Evolutionary conservation across 2,797 vertebrate species (phyloP).

Genomic region (Hydrocynus forskahlii): DNA sequence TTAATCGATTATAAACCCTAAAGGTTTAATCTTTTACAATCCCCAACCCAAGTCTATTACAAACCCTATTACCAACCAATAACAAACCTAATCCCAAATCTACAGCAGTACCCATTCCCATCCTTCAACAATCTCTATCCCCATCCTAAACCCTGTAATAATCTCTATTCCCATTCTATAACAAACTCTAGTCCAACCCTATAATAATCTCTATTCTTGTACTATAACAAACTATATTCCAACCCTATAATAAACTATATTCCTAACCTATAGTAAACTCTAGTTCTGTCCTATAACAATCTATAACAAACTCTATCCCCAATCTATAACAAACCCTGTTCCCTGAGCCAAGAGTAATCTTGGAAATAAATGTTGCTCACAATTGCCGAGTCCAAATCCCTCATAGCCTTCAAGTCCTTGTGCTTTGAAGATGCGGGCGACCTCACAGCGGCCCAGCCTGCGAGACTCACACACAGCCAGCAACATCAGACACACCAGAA

Average conservation of each 20-base stretch:
- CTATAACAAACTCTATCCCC: too few species aligned
- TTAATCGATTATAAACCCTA: too few species aligned
- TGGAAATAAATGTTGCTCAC: constrained; percentile 34
- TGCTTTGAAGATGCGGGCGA: constrained; percentile 37
- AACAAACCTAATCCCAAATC: neutral
- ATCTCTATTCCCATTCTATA: too few species aligned
- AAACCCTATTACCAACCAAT: neutral
- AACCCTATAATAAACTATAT: too few species aligned
- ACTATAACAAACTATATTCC: too few species aligned
- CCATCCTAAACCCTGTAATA: too few species aligned
- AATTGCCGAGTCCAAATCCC: constrained; percentile 59
- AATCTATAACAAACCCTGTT: too few species aligned
- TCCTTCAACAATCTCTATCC: neutral
- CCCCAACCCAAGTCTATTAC: neutral
- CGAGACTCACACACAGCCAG: constrained; percentile 28
- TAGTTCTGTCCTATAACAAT: too few species aligned
- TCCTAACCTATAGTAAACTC: too few species aligned
- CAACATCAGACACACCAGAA: constrained; percentile 35
- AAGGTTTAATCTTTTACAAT: too few species aligned
- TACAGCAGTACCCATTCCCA: neutral
- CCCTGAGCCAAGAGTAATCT: neutral
- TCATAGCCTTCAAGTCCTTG: constrained; percentile 55
- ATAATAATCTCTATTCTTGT: too few species aligned
- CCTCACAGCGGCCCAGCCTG: constrained; percentile 41
- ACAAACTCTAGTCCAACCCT: too few species aligned